Base-by-base conservation (phyloP, 2,113 vertebrate species). In the Shinisaurus crocodilurus region DNA sequence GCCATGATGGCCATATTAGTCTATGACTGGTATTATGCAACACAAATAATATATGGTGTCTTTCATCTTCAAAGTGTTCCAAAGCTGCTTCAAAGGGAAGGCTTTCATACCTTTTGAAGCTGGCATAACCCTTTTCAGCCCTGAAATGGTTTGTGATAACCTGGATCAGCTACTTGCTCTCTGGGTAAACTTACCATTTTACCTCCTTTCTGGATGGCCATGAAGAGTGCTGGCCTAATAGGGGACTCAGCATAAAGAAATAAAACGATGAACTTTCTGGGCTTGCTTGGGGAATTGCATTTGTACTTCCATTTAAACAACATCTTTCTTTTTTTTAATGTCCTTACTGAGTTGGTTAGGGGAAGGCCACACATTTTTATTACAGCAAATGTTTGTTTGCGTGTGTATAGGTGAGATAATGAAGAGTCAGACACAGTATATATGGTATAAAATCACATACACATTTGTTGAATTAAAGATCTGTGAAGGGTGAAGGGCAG, bases 61-160 rank as follows among this genome's bases (percentile, higher is more conserved):
- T 67, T 32, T 85, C 1, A 65, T 75, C 86, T 92, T 91, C 86
- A 93, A 89, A 82, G 23, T 87, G 57, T 37, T 65, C 60, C 82
- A 91, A 88, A 82, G 76, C 1, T 0, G 86, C 0, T 9, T 74
- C 40, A 83, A 18, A 91, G 89, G 79, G 57, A 25, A 83, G 54
- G 18, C 29, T 60, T 83, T 83, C 18, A 43, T 7, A 1, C 13
- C 29, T 79, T 1, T 13, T 67, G 69, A 86, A 92, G 50, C 20
- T 87, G 9, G n/a, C 5, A 37, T 90, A 54, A 92, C 63, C 63
- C 48, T 74, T 83, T n/a, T 23, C 65, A 75, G 50, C 50, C 54
- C 63, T 82, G 69, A 75, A 83, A 83, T 83, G 20, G 50, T 25
- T 34, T 63, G 5, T 63, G 37, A 83, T 89, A 74, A 83, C 81